These are phyloP conservation scores for Nestor notabilis DNA, from an alignment of 2,113 vertebrate genomes.

Conservation along the genomic window DNA sequence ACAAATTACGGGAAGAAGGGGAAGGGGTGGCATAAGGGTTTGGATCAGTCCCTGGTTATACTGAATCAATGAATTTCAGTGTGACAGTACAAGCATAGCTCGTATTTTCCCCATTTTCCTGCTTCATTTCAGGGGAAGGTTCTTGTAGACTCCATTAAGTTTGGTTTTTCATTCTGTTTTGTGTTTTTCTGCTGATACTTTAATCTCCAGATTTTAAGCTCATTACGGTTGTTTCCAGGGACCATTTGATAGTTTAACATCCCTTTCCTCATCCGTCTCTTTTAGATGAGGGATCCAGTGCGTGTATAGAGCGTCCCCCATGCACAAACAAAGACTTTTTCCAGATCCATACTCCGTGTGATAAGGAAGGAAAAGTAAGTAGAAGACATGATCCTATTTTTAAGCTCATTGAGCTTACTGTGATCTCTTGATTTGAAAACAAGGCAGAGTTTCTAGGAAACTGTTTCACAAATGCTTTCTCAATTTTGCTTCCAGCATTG, in stretches of 20 bases:
- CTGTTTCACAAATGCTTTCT: neutral
- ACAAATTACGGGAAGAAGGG: neutral
- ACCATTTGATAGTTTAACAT: neutral
- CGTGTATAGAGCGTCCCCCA: slow-evolving; percentile 81
- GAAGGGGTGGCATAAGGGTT: neutral
- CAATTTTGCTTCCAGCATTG: neutral
- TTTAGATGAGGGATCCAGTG: slow-evolving; percentile 87
- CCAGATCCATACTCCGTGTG: slow-evolving; percentile 92
- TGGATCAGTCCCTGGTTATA: neutral
- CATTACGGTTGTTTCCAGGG: accelerated
- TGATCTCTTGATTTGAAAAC: neutral
- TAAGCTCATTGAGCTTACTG: neutral
- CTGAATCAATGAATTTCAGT: neutral
- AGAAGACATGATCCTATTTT: neutral
- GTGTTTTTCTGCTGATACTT: neutral
- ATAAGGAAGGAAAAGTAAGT: slow-evolving; percentile 90
- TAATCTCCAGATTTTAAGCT: neutral
- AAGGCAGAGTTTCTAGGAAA: neutral
- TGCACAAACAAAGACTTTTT: slow-evolving; percentile 92
- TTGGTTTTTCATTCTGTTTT: neutral
- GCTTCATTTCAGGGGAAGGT: neutral
- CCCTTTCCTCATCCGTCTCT: slow-evolving; percentile 11
- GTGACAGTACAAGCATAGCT: neutral
- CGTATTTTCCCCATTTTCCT: neutral
- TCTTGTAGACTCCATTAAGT: neutral